Evolutionary conservation across 2,113 vertebrate genomes (phyloP).

Genomic region (Pholis gunnellus): DNA sequence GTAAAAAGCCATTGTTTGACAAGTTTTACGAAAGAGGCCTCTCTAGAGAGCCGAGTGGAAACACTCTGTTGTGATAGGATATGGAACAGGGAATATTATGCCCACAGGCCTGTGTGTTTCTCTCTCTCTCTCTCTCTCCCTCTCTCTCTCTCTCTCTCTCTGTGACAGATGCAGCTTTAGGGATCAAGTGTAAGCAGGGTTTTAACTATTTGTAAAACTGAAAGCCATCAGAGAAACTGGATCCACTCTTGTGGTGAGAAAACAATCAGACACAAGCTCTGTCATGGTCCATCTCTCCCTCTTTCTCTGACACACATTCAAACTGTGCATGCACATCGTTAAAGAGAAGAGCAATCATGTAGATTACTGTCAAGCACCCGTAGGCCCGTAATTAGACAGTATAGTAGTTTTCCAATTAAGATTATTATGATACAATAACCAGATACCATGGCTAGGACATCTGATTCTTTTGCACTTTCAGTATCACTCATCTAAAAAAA

Average conservation of each 20-base stretch:
- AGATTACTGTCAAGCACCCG: background rate
- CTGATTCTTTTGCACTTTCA: background rate
- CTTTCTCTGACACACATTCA: background rate
- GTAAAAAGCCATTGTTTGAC: conserved; percentile 53
- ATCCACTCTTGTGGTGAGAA: conserved; percentile 22
- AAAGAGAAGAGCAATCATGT: background rate
- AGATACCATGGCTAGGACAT: background rate
- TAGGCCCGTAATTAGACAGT: background rate
- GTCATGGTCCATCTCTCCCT: conserved; percentile 9
- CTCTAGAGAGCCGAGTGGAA: conserved; percentile 41
- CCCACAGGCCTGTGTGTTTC: background rate
- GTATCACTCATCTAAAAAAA: too few relatives aligned
- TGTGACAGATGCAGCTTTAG: conserved; percentile 47
- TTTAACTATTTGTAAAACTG: conserved; percentile 37
- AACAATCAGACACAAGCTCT: conserved; percentile 29
- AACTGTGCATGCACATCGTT: background rate
- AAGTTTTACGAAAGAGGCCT: conserved; percentile 41
- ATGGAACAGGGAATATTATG: conserved; percentile 34
- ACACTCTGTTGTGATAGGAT: conserved; percentile 37
- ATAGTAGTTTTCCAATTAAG: background rate
- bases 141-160: background rate
- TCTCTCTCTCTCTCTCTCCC: background rate
- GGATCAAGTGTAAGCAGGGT: conserved; percentile 8
- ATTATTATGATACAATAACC: background rate
- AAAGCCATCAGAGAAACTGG: conserved; percentile 27